phyloP scores from a whole-genome alignment of 2,888 invertebrate genomes.

The Opisthograptis luteolata region DNA sequence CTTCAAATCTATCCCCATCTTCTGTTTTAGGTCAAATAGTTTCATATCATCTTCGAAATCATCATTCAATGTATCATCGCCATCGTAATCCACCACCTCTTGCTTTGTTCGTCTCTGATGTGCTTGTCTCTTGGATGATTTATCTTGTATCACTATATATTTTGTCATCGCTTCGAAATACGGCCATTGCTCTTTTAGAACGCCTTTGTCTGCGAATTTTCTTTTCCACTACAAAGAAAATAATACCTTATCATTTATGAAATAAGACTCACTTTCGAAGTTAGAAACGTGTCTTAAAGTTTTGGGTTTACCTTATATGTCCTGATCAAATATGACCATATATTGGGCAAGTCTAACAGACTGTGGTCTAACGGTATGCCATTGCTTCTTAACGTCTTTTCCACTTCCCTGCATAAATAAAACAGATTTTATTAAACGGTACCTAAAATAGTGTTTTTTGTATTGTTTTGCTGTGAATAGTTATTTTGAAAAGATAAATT shows the following conservation, averaged over 20 bases:
- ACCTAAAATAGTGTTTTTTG: too few species aligned
- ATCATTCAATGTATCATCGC: conserved; percentile 44
- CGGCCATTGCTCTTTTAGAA: conserved; percentile 74
- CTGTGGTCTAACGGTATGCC: conserved; percentile 72
- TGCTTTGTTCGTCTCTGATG: conserved; percentile 42
- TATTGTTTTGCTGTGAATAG: too few species aligned
- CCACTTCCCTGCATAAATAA: conserved; percentile 62
- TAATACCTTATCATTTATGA: background rate
- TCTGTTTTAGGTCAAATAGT: conserved; percentile 68
- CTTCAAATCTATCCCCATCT: conserved; percentile 50
- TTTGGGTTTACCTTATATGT: conserved; percentile 63
- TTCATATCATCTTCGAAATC: conserved; percentile 75
- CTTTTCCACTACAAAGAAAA: conserved; percentile 69
- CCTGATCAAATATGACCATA: conserved; percentile 70
- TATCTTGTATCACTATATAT: conserved; percentile 50
- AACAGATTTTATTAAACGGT: too few species aligned
- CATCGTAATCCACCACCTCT: conserved; percentile 38
- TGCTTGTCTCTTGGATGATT: conserved; percentile 38
- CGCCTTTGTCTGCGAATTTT: conserved; percentile 73
- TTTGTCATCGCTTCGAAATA: conserved; percentile 67
- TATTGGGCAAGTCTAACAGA: conserved; percentile 65
- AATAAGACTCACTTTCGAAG: background rate
- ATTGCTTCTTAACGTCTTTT: conserved; percentile 62
- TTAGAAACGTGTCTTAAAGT: background rate
- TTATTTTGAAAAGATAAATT: too few species aligned